phyloP scores from a whole-genome alignment of 2,113 vertebrate species.

The Triplophysa rosa region DNA sequence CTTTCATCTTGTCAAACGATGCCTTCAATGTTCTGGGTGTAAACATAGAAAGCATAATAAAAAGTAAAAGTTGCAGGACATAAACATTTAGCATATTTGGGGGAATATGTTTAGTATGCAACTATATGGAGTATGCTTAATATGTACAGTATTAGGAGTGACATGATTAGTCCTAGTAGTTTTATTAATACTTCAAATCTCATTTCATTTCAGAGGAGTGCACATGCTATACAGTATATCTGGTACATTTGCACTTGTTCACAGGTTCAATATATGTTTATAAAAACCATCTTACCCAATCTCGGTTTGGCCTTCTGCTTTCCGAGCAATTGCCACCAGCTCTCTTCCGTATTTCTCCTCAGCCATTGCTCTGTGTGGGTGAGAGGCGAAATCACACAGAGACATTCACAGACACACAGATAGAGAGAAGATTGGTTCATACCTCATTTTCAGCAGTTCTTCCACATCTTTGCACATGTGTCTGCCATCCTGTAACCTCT shows the following conservation, averaged over 20 bases:
- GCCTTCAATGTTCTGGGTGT: constrained; percentile 82
- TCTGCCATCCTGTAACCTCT: constrained; percentile 84
- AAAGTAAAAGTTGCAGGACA: too few species aligned
- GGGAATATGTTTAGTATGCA: too few species aligned
- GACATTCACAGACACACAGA: background rate
- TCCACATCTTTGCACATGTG: constrained; percentile 94
- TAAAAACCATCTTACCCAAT: constrained; percentile 78
- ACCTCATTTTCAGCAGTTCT: constrained; percentile 90
- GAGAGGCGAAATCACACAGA: constrained; percentile 21
- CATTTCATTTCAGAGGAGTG: too few species aligned
- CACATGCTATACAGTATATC: background rate
- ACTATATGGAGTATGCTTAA: background rate
- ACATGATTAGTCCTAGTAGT: too few species aligned
- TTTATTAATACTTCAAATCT: too few species aligned
- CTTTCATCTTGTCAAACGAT: constrained; percentile 87
- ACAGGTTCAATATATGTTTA: background rate
- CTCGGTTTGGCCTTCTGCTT: constrained; percentile 85
- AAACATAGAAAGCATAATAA: background rate
- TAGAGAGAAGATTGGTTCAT: background rate
- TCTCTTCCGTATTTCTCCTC: constrained; percentile 95
- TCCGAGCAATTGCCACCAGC: constrained; percentile 85
- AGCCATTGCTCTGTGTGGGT: constrained; percentile 80
- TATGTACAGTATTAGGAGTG: background rate
- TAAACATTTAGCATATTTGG: too few species aligned
- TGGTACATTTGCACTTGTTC: background rate